Evolutionary conservation across 2,888 invertebrate species (phyloP).

Genomic region (Myathropa florea): DNA sequence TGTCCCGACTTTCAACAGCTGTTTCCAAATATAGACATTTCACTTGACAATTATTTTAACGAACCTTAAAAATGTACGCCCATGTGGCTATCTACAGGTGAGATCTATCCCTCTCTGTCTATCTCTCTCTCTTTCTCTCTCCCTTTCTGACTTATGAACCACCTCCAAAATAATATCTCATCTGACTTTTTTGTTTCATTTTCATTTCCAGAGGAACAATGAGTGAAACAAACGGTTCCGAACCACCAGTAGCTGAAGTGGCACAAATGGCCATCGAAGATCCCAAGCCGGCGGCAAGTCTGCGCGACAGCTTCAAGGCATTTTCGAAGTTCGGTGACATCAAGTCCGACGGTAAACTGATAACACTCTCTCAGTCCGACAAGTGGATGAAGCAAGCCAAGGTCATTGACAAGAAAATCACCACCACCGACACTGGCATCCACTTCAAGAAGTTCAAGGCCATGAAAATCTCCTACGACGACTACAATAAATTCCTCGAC

Average conservation of each 20-base stretch:
- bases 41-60: background rate
- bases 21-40: background rate
- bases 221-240: slow-evolving; percentile 73
- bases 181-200: slow-evolving; percentile 41
- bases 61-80: slow-evolving; percentile 64
- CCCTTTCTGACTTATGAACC: background rate
- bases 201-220: slow-evolving; percentile 63
- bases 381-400: slow-evolving; percentile 97
- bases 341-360: slow-evolving; percentile 91
- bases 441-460: slow-evolving; percentile 94
- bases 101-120: background rate
- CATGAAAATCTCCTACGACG: slow-evolving; percentile 87
- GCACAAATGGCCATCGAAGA: slow-evolving; percentile 79
- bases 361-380: slow-evolving; percentile 94
- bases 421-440: slow-evolving; percentile 94
- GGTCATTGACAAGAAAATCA: slow-evolving; percentile 91
- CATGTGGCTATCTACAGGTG: slow-evolving; percentile 73
- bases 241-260: slow-evolving; percentile 76
- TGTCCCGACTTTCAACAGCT: background rate
- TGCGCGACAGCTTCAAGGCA: slow-evolving; percentile 87
- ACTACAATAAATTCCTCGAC: slow-evolving; percentile 92
- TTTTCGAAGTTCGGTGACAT: slow-evolving; percentile 94
- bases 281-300: slow-evolving; percentile 78
- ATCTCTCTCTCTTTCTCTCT: too few relatives aligned
- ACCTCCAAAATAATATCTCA: background rate